phyloP scores from a whole-genome alignment of 2,888 invertebrate genomes.

The Ectemnius cavifrons region DNA sequence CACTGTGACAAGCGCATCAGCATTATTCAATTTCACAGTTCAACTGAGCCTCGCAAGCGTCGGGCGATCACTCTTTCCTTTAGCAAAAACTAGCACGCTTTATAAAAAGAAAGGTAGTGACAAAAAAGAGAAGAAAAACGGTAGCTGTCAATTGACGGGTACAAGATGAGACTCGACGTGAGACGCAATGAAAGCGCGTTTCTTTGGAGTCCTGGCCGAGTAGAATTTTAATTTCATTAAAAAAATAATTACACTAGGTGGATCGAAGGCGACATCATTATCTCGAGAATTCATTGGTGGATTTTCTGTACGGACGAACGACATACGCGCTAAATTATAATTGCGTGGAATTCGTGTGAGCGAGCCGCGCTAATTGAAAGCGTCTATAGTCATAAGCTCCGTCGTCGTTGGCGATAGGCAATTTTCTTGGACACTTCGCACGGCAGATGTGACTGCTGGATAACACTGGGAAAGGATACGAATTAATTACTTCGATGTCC shows the following conservation, averaged over 20 bases:
- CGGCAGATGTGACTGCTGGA: slow-evolving; percentile 34
- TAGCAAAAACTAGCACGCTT: slow-evolving; percentile 28
- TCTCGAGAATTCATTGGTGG: too few species aligned
- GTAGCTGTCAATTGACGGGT: too few species aligned
- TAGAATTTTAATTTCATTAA: too few species aligned
- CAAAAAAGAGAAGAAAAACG: background rate
- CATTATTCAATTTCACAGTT: slow-evolving; percentile 58
- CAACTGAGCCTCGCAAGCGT: slow-evolving; percentile 4
- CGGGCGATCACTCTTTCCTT: slow-evolving; percentile 22
- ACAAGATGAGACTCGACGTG: too few species aligned
- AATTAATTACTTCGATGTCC: slow-evolving; percentile 65
- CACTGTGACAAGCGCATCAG: slow-evolving; percentile 51
- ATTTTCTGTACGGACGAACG: too few species aligned
- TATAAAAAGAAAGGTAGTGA: background rate
- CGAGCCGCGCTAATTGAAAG: slow-evolving; percentile 56
- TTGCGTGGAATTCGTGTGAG: slow-evolving; percentile 22
- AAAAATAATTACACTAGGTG: too few species aligned
- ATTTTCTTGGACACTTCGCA: slow-evolving; percentile 47
- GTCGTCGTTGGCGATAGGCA: slow-evolving; percentile 19
- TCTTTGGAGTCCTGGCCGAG: too few species aligned
- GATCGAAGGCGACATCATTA: too few species aligned
- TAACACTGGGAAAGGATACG: slow-evolving; percentile 57
- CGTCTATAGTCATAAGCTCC: slow-evolving; percentile 51
- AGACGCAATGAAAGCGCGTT: too few species aligned
- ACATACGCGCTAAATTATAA: slow-evolving; percentile 17